Evolutionary conservation across 1,140 invertebrate genomes (phyloP).

Genomic region (Drosophila repleta): DNA sequence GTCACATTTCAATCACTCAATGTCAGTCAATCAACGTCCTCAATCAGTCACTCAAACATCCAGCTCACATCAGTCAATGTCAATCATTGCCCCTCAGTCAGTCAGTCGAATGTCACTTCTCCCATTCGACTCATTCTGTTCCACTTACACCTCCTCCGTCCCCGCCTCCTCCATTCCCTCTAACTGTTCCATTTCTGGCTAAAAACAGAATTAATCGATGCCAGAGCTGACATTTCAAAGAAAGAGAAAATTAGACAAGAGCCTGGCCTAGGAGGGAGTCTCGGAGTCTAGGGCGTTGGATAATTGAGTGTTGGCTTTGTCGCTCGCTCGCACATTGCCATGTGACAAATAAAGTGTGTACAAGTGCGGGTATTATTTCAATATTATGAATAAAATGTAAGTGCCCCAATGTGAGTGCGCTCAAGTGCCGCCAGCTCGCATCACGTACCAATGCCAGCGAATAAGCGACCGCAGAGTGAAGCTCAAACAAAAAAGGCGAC

Average conservation of each 20-base stretch:
- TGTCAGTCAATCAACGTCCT: no score
- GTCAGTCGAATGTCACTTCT: no score
- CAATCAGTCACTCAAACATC: no score
- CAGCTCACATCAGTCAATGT: no score
- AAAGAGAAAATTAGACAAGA: background rate
- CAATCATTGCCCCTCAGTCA: no score
- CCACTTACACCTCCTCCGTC: no score
- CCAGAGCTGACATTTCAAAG: conserved; percentile 1
- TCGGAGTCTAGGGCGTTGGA: background rate
- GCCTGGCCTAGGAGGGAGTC: no score
- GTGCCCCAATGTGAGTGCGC: conserved; percentile 34
- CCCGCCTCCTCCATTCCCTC: no score
- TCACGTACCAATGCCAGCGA: conserved; percentile 37
- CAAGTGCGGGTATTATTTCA: conserved; percentile 45
- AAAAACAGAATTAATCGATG: background rate
- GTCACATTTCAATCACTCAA: no score
- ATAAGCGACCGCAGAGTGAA: conserved; percentile 64
- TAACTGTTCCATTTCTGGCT: no score
- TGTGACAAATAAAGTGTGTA: conserved; percentile 14
- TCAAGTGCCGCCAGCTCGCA: conserved; percentile 24
- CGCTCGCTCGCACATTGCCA: background rate
- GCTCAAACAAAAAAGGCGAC: conserved; percentile 45
- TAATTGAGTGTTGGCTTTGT: conserved; percentile 4
- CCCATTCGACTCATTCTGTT: no score
- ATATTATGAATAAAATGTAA: conserved; percentile 54